Evolutionary conservation across 2,888 invertebrate species (phyloP).

Genomic region (Busseola fusca): DNA sequence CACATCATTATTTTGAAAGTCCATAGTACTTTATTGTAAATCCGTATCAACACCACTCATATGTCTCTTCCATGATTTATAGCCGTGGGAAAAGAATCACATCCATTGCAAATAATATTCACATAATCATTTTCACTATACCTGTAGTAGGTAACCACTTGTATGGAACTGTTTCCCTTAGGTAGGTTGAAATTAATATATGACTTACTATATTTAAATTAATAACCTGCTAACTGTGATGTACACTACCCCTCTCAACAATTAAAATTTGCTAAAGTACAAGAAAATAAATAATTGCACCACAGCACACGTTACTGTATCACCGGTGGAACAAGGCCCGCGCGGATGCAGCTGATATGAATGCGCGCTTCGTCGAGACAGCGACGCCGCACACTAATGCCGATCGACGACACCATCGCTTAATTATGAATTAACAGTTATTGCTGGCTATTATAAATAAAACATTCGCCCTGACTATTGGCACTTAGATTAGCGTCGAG

Average conservation of each 20-base stretch:
- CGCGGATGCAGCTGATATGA: slow-evolving; percentile 39
- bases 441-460: slow-evolving; percentile 86
- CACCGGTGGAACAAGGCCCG: slow-evolving; percentile 1
- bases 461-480: slow-evolving; percentile 88
- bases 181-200: neutral
- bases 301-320: slow-evolving; percentile 3
- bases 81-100: slow-evolving; percentile 81
- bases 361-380: slow-evolving; percentile 57
- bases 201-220: neutral
- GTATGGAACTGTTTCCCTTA: neutral
- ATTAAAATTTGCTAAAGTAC: neutral
- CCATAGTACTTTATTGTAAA: slow-evolving; percentile 85
- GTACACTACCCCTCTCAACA: neutral
- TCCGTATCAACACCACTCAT: slow-evolving; percentile 85
- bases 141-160: neutral
- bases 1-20: slow-evolving; percentile 87
- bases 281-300: neutral
- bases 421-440: slow-evolving; percentile 88
- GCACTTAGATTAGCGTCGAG: slow-evolving; percentile 89
- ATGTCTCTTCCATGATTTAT: slow-evolving; percentile 85
- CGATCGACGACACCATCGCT: slow-evolving; percentile 77
- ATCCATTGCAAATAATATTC: slow-evolving; percentile 28
- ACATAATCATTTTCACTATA: neutral
- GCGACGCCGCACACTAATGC: slow-evolving; percentile 75
- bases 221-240: neutral